Evolutionary conservation across 2,797 vertebrate species (phyloP), one percentile per base, ranked within the genome.

Genomic region (Neosalanx taihuensis): DNA sequence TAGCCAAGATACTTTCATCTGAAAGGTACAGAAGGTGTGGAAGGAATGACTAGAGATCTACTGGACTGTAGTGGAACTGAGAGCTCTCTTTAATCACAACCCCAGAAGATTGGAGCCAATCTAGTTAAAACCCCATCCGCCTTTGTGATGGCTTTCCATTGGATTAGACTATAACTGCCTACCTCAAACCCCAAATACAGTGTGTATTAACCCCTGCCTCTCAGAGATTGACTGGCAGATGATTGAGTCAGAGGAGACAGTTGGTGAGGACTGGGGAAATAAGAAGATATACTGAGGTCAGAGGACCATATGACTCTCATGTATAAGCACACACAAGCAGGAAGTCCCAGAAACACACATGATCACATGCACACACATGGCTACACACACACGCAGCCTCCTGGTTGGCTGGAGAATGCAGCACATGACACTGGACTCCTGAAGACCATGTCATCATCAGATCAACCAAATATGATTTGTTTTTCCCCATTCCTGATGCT

Each of bases 61-160:
- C 62, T 76, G 69, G 68, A 78, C 62, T 76, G 72, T 67, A 75
- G 69, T 69, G 77, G 79, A 67, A 76, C 78, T 76, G 72, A 58
- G 67, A 74, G 49, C 80, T 81, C 77, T 56, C 77, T 85, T 87
- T 84, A 85, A 86, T 82, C 81, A 79, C 68, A 79, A 75, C 72
- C 67, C 61, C 66, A 31, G 0, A 26, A 76, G 88, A 89, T 86
- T 71, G 84, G 77, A 83, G 85, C 83, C 84, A 89, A 85, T 85
- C 88, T 85, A 79, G 81, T 85, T 79, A 88, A 86, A 86, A 89
- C 77, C 84, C 75, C 71, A 76, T 49, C 69, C 74, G 75, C 69
- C 78, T 58, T 78, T 76, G 57, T 7, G 18, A 35, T 68, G 12
- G 31, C 58, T 62, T 6, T 33, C 60, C n/a, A 59, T 20, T 20